Percentiles rank a stretch among this genome's conserved stretches.
These are phyloP conservation scores for Spilogale gracilis DNA, from an alignment of 2,113 vertebrate species.

Conservation along the genomic window DNA sequence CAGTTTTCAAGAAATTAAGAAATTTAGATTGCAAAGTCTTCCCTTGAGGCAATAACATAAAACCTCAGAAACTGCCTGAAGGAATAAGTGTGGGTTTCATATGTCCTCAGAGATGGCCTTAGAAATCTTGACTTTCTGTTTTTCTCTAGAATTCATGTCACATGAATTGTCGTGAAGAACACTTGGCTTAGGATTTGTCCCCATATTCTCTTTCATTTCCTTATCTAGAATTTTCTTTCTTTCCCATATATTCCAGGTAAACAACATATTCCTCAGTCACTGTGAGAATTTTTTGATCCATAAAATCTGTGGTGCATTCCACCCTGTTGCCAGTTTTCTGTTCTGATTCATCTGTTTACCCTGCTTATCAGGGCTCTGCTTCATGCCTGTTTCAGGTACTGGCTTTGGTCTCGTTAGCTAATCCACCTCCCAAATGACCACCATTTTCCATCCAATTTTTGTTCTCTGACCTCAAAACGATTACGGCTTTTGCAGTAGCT, in stretches of 20 bases:
- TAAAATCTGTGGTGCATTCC: not conserved
- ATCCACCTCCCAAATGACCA: not conserved
- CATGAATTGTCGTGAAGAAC: not conserved
- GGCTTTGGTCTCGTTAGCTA: not conserved
- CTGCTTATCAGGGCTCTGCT: not conserved
- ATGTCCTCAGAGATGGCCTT: not conserved
- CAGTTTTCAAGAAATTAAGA: constrained; percentile 38
- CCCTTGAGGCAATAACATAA: not conserved
- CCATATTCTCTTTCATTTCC: not conserved
- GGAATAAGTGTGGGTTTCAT: not conserved
- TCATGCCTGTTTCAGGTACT: not conserved
- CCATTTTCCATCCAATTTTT: not conserved
- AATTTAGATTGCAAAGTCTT: not conserved
- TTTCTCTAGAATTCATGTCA: not conserved
- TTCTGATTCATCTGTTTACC: not conserved
- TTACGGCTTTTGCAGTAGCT: not conserved
- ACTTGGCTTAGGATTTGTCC: not conserved
- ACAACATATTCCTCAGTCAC: not conserved
- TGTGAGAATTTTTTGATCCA: not conserved
- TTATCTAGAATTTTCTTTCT: not conserved
- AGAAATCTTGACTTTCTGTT: constrained; percentile 11
- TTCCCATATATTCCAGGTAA: not conserved
- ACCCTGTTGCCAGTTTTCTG: not conserved
- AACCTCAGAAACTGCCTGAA: not conserved
- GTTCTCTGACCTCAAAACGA: not conserved